A percentile compares a stretch with the other conserved stretches of the same genome.
phyloP scores from a whole-genome alignment of 2,113 vertebrate genomes.

The Balaenoptera acutorostrata region DNA sequence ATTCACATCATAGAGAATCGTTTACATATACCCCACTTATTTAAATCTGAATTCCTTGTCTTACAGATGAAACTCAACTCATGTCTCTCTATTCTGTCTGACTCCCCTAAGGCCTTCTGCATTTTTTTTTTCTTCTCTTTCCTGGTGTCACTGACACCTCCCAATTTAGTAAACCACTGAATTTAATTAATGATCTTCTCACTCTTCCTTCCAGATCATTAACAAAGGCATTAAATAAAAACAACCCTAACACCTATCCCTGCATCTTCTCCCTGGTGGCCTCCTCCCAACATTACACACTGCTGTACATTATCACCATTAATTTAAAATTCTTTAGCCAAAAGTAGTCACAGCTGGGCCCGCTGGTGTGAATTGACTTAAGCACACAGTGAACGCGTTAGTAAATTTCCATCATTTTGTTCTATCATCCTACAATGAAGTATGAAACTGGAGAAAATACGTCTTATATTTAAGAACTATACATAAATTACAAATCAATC shows the following conservation, averaged over 20 bases:
- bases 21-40: neutral
- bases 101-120: neutral
- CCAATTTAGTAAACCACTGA: slow-evolving; percentile 56
- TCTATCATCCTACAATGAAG: neutral
- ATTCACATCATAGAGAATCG: neutral
- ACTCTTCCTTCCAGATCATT: slow-evolving; percentile 60
- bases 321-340: slow-evolving; percentile 34
- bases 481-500: neutral
- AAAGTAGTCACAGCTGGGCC: slow-evolving; percentile 12
- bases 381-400: neutral
- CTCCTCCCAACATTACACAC: neutral
- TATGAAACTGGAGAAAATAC: neutral
- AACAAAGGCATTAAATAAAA: slow-evolving; percentile 63
- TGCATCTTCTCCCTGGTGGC: neutral
- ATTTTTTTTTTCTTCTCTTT: neutral
- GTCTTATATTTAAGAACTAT: neutral
- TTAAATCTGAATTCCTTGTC: neutral
- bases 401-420: neutral
- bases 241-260: neutral
- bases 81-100: neutral
- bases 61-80: neutral
- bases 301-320: neutral
- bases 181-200: slow-evolving; percentile 61
- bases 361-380: neutral
- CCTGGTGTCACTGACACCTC: slow-evolving; percentile 8